These are phyloP conservation scores for rabbit (Oryctolagus cuniculus) DNA, from an alignment of 2,113 vertebrate genomes.

Conservation along the genomic window DNA sequence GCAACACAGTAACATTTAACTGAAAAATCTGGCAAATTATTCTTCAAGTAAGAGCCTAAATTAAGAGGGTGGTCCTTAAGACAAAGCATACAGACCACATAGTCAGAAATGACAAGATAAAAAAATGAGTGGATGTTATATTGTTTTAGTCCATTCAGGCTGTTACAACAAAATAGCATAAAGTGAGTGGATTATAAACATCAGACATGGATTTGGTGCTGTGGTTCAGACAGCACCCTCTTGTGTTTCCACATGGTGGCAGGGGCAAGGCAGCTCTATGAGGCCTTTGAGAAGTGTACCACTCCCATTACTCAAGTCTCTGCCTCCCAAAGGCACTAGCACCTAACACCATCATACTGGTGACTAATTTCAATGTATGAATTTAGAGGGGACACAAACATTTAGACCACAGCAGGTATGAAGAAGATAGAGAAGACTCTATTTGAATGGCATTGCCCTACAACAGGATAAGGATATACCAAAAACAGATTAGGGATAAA, in stretches of 20 bases:
- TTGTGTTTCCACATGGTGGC: neutral
- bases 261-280: too few species aligned
- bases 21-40: neutral
- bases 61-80: neutral
- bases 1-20: neutral
- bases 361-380: neutral
- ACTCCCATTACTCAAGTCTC: neutral
- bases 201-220: neutral
- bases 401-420: neutral
- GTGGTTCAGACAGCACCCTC: neutral
- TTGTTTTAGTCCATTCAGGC: neutral
- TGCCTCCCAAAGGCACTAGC: neutral
- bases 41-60: constrained; percentile 3
- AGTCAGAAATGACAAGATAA: neutral
- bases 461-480: neutral
- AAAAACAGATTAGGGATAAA: neutral
- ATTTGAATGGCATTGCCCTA: neutral
- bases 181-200: too few species aligned
- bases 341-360: neutral
- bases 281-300: too few species aligned
- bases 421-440: neutral
- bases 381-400: neutral
- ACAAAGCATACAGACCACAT: neutral
- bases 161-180: neutral
- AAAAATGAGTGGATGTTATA: neutral